A percentile compares a stretch with the other conserved stretches of the same genome.
phyloP scores from a whole-genome alignment of 2,888 invertebrate species.

The Chalcosyrphus nemorum region DNA sequence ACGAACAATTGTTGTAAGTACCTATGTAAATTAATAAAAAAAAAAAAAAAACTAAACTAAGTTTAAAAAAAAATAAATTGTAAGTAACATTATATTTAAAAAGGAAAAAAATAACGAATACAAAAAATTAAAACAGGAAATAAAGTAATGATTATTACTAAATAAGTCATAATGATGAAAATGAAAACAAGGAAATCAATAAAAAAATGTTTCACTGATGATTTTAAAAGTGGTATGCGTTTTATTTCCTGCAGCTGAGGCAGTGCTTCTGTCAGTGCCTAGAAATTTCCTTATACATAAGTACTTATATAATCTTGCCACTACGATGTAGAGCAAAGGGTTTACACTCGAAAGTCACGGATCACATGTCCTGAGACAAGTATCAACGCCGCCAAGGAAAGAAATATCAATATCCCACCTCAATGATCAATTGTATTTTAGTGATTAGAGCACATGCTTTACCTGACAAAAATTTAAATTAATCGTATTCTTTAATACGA shows the following conservation, averaged over 20 bases:
- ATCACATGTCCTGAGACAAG: no score
- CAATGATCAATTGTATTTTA: no score
- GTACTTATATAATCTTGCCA: no score
- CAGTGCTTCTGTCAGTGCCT: background rate
- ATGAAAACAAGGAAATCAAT: slow-evolving; percentile 52
- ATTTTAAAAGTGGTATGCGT: slow-evolving; percentile 44
- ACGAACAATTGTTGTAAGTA: slow-evolving; percentile 71
- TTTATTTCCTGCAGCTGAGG: background rate
- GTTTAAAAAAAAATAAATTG: slow-evolving; percentile 26
- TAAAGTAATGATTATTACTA: slow-evolving; percentile 50
- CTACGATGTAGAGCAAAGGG: no score
- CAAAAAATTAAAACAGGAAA: slow-evolving; percentile 58
- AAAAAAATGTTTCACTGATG: slow-evolving; percentile 65
- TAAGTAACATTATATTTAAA: slow-evolving; percentile 52
- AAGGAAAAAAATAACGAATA: slow-evolving; percentile 26
- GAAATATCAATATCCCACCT: no score
- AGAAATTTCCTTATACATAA: no score
- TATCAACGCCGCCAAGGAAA: no score
- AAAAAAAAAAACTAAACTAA: slow-evolving; percentile 41
- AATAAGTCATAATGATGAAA: slow-evolving; percentile 49
- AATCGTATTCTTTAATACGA: no score
- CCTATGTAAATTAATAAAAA: slow-evolving; percentile 64
- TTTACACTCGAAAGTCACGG: no score
- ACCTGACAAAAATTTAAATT: no score
- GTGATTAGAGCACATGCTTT: no score